A percentile compares a stretch with the other conserved stretches of the same genome.
phyloP scores from a whole-genome alignment of 2,113 vertebrate species.

The Anser cygnoides region DNA sequence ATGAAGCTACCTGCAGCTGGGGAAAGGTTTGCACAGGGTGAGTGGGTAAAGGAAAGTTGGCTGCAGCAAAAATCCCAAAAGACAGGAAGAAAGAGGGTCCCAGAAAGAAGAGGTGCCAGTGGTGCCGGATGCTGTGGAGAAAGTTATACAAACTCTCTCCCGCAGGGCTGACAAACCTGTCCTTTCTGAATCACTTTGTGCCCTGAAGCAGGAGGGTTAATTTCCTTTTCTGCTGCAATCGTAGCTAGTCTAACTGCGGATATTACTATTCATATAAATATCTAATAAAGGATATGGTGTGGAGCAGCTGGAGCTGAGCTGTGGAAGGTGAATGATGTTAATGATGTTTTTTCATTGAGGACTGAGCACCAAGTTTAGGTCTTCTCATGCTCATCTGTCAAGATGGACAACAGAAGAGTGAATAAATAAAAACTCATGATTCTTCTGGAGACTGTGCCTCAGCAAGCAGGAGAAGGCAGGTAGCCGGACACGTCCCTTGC shows the following conservation, averaged over 20 bases:
- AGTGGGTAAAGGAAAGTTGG: not conserved
- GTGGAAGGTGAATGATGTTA: constrained; percentile 37
- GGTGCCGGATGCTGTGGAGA: not conserved
- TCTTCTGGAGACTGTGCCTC: not conserved
- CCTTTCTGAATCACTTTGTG: not conserved
- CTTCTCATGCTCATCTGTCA: constrained; percentile 10
- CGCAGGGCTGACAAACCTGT: not conserved
- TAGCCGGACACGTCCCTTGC: not conserved
- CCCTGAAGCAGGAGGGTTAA: constrained; percentile 15
- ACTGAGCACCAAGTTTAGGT: not conserved
- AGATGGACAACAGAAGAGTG: not conserved
- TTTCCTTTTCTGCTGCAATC: constrained; percentile 2
- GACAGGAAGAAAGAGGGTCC: not conserved
- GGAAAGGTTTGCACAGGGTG: not conserved
- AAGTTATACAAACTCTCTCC: not conserved
- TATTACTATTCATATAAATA: constrained; percentile 28
- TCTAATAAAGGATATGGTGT: not conserved
- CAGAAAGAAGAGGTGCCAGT: not conserved
- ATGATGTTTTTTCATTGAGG: constrained; percentile 32
- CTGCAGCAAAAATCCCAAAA: not conserved
- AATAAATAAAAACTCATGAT: not conserved
- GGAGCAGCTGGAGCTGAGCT: constrained; percentile 36
- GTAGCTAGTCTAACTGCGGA: not conserved
- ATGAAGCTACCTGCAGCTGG: not conserved
- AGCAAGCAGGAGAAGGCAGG: not conserved